A percentile compares a stretch with the other conserved stretches of the same genome.
Evolutionary conservation across 2,113 vertebrate species (phyloP).

Genomic region (Sisor rabdophorus): DNA sequence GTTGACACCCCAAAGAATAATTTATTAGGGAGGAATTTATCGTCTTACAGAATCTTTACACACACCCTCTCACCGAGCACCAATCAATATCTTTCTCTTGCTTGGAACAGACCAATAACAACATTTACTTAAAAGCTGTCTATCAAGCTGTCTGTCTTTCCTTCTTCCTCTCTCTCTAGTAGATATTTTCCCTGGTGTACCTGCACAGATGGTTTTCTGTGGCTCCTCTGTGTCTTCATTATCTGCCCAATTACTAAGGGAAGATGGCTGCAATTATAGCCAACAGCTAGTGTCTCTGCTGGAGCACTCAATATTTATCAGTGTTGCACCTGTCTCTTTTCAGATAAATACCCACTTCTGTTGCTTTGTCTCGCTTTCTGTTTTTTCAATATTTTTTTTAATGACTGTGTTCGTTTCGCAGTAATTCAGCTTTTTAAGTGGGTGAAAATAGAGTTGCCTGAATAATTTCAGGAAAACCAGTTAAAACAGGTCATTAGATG

Average conservation of each 20-base stretch:
- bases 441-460: not conserved
- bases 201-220: slow-evolving; percentile 68
- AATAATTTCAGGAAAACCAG: not conserved
- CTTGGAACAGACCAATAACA: slow-evolving; percentile 18
- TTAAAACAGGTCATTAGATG: not conserved
- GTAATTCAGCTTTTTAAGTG: not conserved
- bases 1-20: slow-evolving; percentile 17
- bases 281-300: slow-evolving; percentile 56
- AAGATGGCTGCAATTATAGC: slow-evolving; percentile 68
- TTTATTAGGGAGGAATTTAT: no score
- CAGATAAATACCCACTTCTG: slow-evolving; percentile 42
- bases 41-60: slow-evolving; percentile 1
- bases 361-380: slow-evolving; percentile 42
- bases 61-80: not conserved
- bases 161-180: slow-evolving; percentile 29
- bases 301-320: slow-evolving; percentile 62
- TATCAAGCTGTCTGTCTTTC: slow-evolving; percentile 21
- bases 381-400: not conserved
- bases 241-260: slow-evolving; percentile 70
- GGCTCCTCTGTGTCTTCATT: slow-evolving; percentile 75
- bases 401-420: no score
- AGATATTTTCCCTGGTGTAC: slow-evolving; percentile 55
- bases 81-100: not conserved
- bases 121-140: slow-evolving; percentile 16
- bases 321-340: slow-evolving; percentile 55